Base-by-base conservation (phyloP, 1,140 invertebrate genomes). In the Zaprionus lachaisei region DNA sequence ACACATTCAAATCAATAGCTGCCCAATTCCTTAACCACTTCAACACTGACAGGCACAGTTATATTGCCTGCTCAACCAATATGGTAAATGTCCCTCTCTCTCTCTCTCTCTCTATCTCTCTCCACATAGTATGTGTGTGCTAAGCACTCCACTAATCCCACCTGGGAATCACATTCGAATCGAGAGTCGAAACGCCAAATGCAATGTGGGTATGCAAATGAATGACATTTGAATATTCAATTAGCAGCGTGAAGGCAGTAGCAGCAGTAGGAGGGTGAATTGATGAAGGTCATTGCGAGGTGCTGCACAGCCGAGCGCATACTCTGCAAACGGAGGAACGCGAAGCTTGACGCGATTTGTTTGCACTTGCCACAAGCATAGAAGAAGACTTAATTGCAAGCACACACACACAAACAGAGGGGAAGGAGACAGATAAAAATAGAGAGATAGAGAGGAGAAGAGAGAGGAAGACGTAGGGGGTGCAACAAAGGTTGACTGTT, bases 351-450 rank as follows among this genome's bases (percentile, higher is more conserved):
- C 20, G 6, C 54, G 17, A 60, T 73, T 60, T 37, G 54, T 28
- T 58, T 51, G 26, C 54, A 57, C 4, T 17, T 31, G 26, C 20
- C 5, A 15, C 15, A 14, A 41, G 12, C 34, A 24, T 54, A 60
- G 9, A 47, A 62, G 66, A 71, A 81, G 61, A 71, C 41, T 63
- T 80, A 64, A 79, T 71, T 80, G 51, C 79, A 80, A 41, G 47
- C 37, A 55, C 49, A 54, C 26, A 34, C 31, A 11, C 31, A 34
- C 31, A 34, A 3, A 69, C 6, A 37, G 31, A 67, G 34, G 5
- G 26, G 5, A 17, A 55, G 38, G 5, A 51, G 26, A 15, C n/a
- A 41, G 20, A 9, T 31, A 31, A 2, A 31, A 31, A 31, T 31
- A 31, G 28, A 11, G 28, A 26, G 37, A 69, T 9, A 41, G 22